phyloP scores from a whole-genome alignment of 2,888 invertebrate genomes.

The Ethmia dodecea region DNA sequence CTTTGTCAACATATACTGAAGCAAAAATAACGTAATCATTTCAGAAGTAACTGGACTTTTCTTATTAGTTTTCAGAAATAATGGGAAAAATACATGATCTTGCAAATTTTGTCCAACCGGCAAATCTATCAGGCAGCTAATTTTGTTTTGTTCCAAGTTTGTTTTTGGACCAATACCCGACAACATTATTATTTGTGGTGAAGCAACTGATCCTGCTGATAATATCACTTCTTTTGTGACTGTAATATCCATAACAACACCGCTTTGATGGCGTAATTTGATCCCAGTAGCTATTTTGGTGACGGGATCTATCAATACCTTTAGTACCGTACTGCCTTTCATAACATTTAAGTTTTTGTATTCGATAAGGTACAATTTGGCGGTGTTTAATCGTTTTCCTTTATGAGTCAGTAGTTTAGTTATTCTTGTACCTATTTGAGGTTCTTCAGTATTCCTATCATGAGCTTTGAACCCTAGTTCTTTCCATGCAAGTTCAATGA shows the following conservation, averaged over 20 bases:
- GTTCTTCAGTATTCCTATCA: conserved; percentile 32
- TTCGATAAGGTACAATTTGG: conserved; percentile 58
- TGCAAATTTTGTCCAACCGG: conserved; percentile 71
- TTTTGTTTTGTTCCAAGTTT: conserved; percentile 43
- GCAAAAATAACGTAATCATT: conserved; percentile 33
- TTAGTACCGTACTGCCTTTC: conserved; percentile 67
- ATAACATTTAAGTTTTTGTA: conserved; percentile 46
- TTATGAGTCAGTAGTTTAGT: conserved; percentile 56
- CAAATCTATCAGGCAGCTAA: conserved; percentile 46
- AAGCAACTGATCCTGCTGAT: conserved; percentile 65
- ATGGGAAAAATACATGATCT: conserved; percentile 60
- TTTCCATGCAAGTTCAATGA: conserved; percentile 44
- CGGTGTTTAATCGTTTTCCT: conserved; percentile 69
- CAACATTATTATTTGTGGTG: conserved; percentile 69
- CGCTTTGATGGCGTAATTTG: conserved; percentile 42
- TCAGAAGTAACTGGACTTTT: conserved; percentile 22
- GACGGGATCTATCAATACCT: conserved; percentile 62
- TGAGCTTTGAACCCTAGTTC: conserved; percentile 44
- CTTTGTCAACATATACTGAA: conserved; percentile 65
- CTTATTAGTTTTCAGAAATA: conserved; percentile 29
- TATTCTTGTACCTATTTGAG: conserved; percentile 61
- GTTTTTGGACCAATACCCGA: conserved; percentile 68
- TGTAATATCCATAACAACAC: conserved; percentile 34
- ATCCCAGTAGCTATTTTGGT: conserved; percentile 56
- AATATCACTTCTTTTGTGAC: conserved; percentile 67